Evolutionary conservation across 2,888 invertebrate species (phyloP), one percentile per base, ranked within the genome.

Genomic region (Caenorhabditis sp.): DNA sequence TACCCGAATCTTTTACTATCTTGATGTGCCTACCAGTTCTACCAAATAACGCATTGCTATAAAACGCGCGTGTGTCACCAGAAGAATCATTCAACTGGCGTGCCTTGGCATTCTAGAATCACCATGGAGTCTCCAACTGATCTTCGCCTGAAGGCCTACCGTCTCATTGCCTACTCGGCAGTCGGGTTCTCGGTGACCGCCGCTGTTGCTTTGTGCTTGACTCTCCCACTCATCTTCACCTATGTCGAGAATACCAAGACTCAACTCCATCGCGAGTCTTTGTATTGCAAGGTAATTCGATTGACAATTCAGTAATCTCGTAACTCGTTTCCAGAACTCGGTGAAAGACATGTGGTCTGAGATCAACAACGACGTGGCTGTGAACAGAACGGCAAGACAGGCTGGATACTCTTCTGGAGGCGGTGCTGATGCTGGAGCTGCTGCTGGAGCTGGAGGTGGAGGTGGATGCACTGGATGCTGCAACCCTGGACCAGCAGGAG

Each of bases 401-500:
- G 76, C 56, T 56, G 69, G 66, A 66, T 75, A 63, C 47, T 47
- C 63, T 4, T 68, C 69, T 8, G 72, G 58, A 64, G 66, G 63
- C 26, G 49, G 68, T 26, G 66, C 49, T 68, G 64, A 56, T 8
- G 72, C 58, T 63, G 79, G 54, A 54, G 69, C 77, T 14, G 68
- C 22, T 8, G 63, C 63, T 44, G 63, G n/a, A n/a, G n/a, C n/a
- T n/a, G n/a, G 56, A 44, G 80, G 41, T 31, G 59, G 56, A 8
- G 68, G 73, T 4, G 80, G 68, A 26, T 73, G 73, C 38, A 28
- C 73, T 56, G 79, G 70, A 24, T 68, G 66, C 59, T 79, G 79
- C 56, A 70, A 80, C n/a, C 75, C 80, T 24, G 83, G 83, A 56
- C 79, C 79, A 66, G 70, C 83, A 54, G 79, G 83, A n/a, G 26